Conservation (phyloP, 2,888 invertebrate species). For the Leptopilina myrica region DNA sequence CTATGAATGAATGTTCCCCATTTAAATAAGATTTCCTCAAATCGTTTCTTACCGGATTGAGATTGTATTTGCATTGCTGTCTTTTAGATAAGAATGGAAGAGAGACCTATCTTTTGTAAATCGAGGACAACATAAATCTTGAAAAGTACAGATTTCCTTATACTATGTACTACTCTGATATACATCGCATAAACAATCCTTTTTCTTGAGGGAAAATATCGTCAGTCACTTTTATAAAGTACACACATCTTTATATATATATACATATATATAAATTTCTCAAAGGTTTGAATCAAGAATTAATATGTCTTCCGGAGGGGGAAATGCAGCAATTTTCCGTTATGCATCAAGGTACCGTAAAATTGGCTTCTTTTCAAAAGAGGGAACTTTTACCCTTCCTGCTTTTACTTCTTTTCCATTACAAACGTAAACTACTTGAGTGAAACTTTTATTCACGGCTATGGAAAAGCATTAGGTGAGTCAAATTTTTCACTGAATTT, state of each 20-base stretch:
- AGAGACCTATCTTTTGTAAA: slow-evolving; percentile 5
- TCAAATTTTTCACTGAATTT: not conserved
- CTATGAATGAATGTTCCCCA: not conserved
- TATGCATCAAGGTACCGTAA: not conserved
- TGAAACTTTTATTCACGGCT: not conserved
- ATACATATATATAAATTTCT: slow-evolving; percentile 2
- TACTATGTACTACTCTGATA: not conserved
- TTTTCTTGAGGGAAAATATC: not conserved
- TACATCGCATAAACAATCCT: not conserved
- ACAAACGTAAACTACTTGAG: slow-evolving; percentile 10
- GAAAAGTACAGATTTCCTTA: not conserved
- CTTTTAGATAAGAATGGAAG: not conserved
- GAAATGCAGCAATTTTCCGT: slow-evolving; percentile 12
- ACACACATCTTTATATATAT: not conserved
- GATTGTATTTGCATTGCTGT: slow-evolving; percentile 12
- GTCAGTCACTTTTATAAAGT: not conserved
- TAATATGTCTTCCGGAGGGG: not conserved
- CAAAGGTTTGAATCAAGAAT: slow-evolving; percentile 20
- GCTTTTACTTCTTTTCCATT: not conserved
- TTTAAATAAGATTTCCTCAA: not conserved
- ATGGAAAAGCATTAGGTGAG: not conserved
- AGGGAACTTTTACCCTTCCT: slow-evolving; percentile 7
- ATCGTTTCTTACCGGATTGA: not conserved
- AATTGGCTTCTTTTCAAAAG: slow-evolving; percentile 20
- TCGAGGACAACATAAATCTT: slow-evolving; percentile 1